Conservation (phyloP, 2,113 vertebrate species). For the Osmerus mordax region DNA sequence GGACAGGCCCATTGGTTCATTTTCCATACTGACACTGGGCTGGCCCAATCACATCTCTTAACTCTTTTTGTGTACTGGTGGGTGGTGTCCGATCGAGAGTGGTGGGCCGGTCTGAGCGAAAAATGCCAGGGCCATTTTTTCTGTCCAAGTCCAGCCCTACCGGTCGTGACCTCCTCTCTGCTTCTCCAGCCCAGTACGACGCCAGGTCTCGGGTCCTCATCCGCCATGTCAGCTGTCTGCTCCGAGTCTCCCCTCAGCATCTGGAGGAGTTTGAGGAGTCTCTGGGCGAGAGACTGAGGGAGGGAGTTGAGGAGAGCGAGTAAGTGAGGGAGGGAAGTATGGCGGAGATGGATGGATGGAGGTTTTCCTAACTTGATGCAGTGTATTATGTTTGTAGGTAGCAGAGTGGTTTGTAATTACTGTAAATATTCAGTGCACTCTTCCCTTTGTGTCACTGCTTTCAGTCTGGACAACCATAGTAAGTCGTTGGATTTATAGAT, state of each 20-base stretch:
- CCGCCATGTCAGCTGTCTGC: conserved; percentile 78
- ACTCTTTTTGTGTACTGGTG: too few relatives aligned
- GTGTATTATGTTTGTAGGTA: background rate
- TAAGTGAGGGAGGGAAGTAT: conserved; percentile 68
- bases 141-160: too few relatives aligned
- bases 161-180: background rate
- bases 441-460: conserved; percentile 30
- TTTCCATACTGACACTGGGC: too few relatives aligned
- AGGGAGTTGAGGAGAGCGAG: conserved; percentile 80
- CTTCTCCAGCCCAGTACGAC: conserved; percentile 81
- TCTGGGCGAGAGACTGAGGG: conserved; percentile 84
- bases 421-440: conserved; percentile 9
- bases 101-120: too few relatives aligned
- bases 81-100: too few relatives aligned
- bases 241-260: conserved; percentile 73
- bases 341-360: fast-evolving
- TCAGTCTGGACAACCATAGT: conserved; percentile 55
- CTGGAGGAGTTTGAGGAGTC: conserved; percentile 86
- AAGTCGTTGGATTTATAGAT: conserved; percentile 17
- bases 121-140: too few relatives aligned
- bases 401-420: conserved; percentile 21
- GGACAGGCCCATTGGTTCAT: too few relatives aligned
- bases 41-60: too few relatives aligned
- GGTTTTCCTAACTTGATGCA: background rate
- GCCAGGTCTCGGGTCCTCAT: conserved; percentile 85